Base-by-base conservation (phyloP, 1,140 invertebrate genomes). In the Ips typographus region DNA sequence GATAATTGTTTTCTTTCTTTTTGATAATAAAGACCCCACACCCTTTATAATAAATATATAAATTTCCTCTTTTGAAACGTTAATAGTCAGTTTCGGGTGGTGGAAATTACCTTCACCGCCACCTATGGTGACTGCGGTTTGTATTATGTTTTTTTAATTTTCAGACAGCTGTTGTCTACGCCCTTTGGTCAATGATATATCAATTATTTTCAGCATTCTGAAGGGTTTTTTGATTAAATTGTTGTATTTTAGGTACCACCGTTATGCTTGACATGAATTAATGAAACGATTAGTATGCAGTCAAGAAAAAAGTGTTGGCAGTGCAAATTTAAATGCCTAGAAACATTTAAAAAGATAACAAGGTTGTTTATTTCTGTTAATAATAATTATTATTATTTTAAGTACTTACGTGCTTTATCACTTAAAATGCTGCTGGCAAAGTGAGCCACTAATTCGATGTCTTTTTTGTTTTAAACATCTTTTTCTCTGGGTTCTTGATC, bases 41-140 rank as follows among this genome's bases (percentile, higher is more conserved):
- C 62, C 44, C 40, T 64, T 52, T 64, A 22, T 64, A 64, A 49
- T 49, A 49, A 8, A 64, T 64, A 64, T 52, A 64, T 64, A 64
- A 64, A 64, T 61, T 61, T 61, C 62, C 47, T 42, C 40, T 41
- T 55, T 64, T 52, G 42, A n/a, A 52, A 65, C 53, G 2, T 47
- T 65, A 65, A 65, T 65, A 65, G 55, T 41, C 4, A 8, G 4
- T 43, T 56, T 56, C 64, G 38, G 64, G 51, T 65, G 51, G 53
- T 58, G 7, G 37, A 44, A 55, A 43, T 56, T 57, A 55, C 52
- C 37, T 55, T 43, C 64, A 42, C 51, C 52, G 38, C 64, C 64
- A 65, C 64, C 64, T 65, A 65, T 57, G n/a, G 64, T 37, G 52
- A 53, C n/a, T 64, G 62, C 37, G 62, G 62, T 64, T 55, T 52